Conservation (phyloP, 1,140 invertebrate species). For the Propsilocerus akamusi region DNA sequence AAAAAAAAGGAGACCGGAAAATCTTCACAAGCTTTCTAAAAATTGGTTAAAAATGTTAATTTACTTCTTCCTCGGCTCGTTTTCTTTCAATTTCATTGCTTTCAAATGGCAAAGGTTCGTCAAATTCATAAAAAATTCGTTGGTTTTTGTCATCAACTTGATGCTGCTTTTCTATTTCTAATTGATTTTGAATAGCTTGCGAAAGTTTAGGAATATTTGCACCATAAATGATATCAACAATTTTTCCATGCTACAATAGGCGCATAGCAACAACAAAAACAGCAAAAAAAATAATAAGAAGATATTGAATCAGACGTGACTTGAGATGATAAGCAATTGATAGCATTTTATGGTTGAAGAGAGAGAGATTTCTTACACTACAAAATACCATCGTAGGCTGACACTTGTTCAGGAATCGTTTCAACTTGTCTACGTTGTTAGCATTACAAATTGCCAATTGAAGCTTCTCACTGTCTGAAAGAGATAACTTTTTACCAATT, state of each 20-base stretch:
- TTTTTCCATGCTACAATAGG: slow-evolving; percentile 43
- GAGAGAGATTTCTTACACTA: slow-evolving; percentile 36
- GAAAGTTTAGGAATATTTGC: slow-evolving; percentile 64
- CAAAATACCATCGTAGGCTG: slow-evolving; percentile 85
- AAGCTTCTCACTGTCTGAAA: slow-evolving; percentile 64
- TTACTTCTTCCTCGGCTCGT: slow-evolving; percentile 12
- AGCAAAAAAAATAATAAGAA: neutral
- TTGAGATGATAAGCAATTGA: neutral
- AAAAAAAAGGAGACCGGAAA: too few species aligned
- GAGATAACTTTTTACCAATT: neutral
- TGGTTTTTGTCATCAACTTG: slow-evolving; percentile 13
- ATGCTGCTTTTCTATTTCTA: slow-evolving; percentile 34
- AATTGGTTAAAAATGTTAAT: slow-evolving; percentile 13
- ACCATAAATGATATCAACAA: slow-evolving; percentile 70
- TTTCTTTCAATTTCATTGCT: slow-evolving; percentile 19
- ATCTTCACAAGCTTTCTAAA: too few species aligned
- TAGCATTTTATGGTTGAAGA: neutral
- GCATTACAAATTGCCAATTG: slow-evolving; percentile 55
- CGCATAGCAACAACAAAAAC: neutral
- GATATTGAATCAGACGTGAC: neutral
- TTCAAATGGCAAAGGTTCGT: slow-evolving; percentile 33
- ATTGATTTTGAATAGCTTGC: slow-evolving; percentile 51
- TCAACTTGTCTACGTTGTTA: slow-evolving; percentile 57
- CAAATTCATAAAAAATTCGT: slow-evolving; percentile 26
- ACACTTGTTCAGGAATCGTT: slow-evolving; percentile 67